Evolutionary conservation across 1,140 invertebrate genomes (phyloP).

Genomic region (Mesaphorura yosii): DNA sequence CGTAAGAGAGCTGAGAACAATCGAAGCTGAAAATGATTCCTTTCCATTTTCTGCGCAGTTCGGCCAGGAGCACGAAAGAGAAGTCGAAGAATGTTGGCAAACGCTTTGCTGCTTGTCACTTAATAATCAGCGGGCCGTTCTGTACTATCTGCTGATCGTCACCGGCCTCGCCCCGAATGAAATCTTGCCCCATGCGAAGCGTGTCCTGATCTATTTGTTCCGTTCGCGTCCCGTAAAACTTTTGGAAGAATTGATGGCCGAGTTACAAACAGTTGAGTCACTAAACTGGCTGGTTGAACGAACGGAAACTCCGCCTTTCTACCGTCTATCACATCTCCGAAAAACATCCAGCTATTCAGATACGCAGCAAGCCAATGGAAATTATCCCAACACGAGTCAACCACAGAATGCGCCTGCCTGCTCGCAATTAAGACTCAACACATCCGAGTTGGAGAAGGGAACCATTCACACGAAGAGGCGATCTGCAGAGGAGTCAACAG

Average conservation of each 20-base stretch:
- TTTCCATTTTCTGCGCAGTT: slow-evolving; percentile 50
- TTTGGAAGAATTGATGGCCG: slow-evolving; percentile 91
- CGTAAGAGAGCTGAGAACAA: background rate
- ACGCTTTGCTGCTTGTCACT: slow-evolving; percentile 90
- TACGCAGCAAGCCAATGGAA: slow-evolving; percentile 27
- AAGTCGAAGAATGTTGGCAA: slow-evolving; percentile 91
- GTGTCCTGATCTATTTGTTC: slow-evolving; percentile 84
- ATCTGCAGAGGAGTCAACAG: slow-evolving; percentile 66
- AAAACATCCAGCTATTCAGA: slow-evolving; percentile 73
- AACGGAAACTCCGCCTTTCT: slow-evolving; percentile 95
- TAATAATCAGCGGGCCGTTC: slow-evolving; percentile 92
- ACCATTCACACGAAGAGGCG: slow-evolving; percentile 93
- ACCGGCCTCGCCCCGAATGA: slow-evolving; percentile 89
- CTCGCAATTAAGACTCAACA: slow-evolving; percentile 4
- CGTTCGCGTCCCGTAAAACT: slow-evolving; percentile 77
- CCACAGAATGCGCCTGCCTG: background rate
- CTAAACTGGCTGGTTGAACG: slow-evolving; percentile 87
- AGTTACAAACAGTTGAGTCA: slow-evolving; percentile 91
- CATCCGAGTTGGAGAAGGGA: slow-evolving; percentile 63
- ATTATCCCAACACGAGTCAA: background rate
- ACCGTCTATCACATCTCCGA: slow-evolving; percentile 76
- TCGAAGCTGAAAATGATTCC: slow-evolving; percentile 6
- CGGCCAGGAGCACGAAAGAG: slow-evolving; percentile 86
- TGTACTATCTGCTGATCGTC: slow-evolving; percentile 93
- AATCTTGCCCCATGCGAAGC: slow-evolving; percentile 79